A percentile compares a stretch with the other conserved stretches of the same genome.
Evolutionary conservation across 35 echinoderm and acorn worm genomes (phyloP).

Genomic region (Ophioderma brevispina): DNA sequence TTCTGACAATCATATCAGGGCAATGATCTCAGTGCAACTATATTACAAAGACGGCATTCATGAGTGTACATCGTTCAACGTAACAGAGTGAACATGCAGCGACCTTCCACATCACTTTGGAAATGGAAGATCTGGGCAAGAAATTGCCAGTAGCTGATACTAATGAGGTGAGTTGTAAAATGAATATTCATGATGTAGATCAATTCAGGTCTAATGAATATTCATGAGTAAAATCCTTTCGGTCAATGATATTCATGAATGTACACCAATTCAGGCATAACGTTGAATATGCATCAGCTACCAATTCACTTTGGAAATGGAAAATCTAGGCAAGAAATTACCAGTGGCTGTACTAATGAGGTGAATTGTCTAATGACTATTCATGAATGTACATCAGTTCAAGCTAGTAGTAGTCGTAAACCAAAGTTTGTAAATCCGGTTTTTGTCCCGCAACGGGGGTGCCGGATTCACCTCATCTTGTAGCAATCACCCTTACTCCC

Average conservation of each 20-base stretch:
- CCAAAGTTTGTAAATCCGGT: too few relatives aligned
- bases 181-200: too few relatives aligned
- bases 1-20: too few relatives aligned
- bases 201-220: too few relatives aligned
- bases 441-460: too few relatives aligned
- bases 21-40: conserved; percentile 38
- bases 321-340: conserved; percentile 5
- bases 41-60: conserved; percentile 67
- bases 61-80: conserved; percentile 87
- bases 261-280: conserved; percentile 74
- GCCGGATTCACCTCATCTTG: too few relatives aligned
- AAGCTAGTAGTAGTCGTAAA: too few relatives aligned
- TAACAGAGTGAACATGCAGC: conserved; percentile 55
- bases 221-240: too few relatives aligned
- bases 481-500: too few relatives aligned
- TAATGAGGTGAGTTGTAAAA: conserved; percentile 59
- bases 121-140: conserved; percentile 23
- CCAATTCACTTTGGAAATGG: conserved; percentile 66
- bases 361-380: conserved; percentile 21
- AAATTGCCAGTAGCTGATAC: conserved; percentile 38
- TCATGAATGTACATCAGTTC: too few relatives aligned
- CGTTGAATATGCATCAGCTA: conserved; percentile 54
- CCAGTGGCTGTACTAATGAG: conserved; percentile 51
- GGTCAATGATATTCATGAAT: conserved; percentile 70
- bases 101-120: conserved; percentile 70